Evolutionary conservation across 2,888 invertebrate genomes (phyloP).

Genomic region (Eurois occulta): DNA sequence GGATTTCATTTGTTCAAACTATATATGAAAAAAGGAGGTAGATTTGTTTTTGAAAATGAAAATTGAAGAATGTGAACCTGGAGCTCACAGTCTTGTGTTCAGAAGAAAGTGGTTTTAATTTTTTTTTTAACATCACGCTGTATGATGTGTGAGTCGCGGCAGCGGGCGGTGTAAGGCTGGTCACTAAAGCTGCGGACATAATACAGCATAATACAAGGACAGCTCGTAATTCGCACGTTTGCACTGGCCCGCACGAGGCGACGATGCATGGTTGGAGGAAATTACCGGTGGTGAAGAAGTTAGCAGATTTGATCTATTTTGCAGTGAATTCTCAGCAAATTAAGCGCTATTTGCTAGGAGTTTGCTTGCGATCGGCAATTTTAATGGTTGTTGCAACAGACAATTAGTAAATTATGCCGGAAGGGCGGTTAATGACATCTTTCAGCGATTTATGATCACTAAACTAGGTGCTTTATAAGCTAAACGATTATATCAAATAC

Average conservation of each 20-base stretch:
- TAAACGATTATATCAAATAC: background rate
- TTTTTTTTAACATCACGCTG: slow-evolving; percentile 66
- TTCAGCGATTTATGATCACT: background rate
- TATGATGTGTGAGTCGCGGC: slow-evolving; percentile 67
- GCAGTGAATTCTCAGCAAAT: background rate
- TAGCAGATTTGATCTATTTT: background rate
- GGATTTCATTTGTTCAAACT: background rate
- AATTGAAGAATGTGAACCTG: background rate
- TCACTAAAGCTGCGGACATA: slow-evolving; percentile 74
- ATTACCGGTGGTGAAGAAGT: slow-evolving; percentile 58
- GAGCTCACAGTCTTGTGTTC: background rate
- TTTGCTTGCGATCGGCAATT: background rate
- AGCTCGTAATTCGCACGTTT: slow-evolving; percentile 81
- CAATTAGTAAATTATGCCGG: background rate
- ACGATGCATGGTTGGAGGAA: slow-evolving; percentile 62
- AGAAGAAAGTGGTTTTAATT: background rate
- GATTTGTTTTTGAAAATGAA: background rate
- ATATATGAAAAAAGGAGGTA: background rate
- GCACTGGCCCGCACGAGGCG: slow-evolving; percentile 68
- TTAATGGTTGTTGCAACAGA: background rate
- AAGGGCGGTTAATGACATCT: background rate
- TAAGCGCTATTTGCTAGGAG: background rate
- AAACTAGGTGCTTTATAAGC: background rate
- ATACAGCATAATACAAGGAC: slow-evolving; percentile 76
- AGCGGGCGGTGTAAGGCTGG: slow-evolving; percentile 68